phyloP scores from a whole-genome alignment of 1,140 invertebrate genomes.

The Lordiphosa mommai region DNA sequence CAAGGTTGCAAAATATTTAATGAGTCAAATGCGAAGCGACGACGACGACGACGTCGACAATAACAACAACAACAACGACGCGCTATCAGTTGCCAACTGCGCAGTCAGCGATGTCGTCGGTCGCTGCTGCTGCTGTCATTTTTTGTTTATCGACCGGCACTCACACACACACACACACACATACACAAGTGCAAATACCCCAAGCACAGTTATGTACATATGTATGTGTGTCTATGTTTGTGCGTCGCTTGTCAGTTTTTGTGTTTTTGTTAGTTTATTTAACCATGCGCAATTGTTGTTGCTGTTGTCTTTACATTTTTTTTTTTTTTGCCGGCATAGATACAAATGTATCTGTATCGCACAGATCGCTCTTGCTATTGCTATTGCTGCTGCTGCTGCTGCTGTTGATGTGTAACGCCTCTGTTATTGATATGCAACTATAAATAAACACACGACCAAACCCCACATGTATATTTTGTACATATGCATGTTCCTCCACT shows the following conservation, averaged over 20 bases:
- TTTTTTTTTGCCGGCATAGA: too few relatives aligned
- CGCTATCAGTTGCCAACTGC: constrained; percentile 46
- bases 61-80: constrained; percentile 15
- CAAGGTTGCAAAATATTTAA: constrained; percentile 78
- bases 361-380: too few relatives aligned
- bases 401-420: too few relatives aligned
- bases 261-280: constrained; percentile 4
- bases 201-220: constrained; percentile 16
- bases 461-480: too few relatives aligned
- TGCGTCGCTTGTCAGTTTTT: constrained; percentile 43
- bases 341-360: too few relatives aligned
- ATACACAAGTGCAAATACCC: not conserved
- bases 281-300: constrained; percentile 8
- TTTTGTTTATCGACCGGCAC: constrained; percentile 14
- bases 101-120: constrained; percentile 4
- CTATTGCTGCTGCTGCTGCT: too few relatives aligned
- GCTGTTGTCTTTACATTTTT: not conserved
- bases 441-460: too few relatives aligned
- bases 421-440: too few relatives aligned
- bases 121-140: not conserved
- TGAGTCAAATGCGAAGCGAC: constrained; percentile 61
- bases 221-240: constrained; percentile 26
- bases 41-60: constrained; percentile 15
- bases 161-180: constrained; percentile 12
- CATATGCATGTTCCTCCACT: too few relatives aligned